Percentiles rank a stretch among this genome's conserved stretches.
Conservation (phyloP, 2,113 vertebrate genomes). For the Hemichromis elongatus region DNA sequence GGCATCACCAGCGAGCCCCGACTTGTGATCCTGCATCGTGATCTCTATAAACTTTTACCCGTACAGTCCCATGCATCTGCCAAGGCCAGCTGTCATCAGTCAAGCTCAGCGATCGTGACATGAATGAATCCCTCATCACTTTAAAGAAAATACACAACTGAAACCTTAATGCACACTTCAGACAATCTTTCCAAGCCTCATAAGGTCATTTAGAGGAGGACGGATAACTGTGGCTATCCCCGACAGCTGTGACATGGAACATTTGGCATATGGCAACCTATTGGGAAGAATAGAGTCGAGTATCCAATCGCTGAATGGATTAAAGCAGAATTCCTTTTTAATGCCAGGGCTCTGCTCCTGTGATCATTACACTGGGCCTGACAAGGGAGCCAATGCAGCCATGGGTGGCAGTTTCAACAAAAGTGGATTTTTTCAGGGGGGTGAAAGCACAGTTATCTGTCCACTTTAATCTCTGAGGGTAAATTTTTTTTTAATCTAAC, state of each 20-base stretch:
- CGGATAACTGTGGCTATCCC: not conserved
- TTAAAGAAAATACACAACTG: not conserved
- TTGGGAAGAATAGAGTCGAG: constrained; percentile 3
- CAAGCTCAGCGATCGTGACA: constrained; percentile 1
- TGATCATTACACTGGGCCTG: constrained; percentile 14
- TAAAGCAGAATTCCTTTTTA: constrained; percentile 50
- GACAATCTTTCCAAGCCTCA: constrained; percentile 2
- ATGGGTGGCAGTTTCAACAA: constrained; percentile 22
- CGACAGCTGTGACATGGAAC: constrained; percentile 58
- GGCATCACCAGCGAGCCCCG: not conserved
- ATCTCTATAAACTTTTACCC: not conserved
- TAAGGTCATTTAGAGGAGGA: constrained; percentile 33
- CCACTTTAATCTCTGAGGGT: not conserved
- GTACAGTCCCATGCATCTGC: not conserved
- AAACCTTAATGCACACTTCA: not conserved
- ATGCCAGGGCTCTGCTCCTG: constrained; percentile 48
- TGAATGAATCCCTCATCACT: not conserved
- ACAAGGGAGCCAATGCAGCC: not conserved
- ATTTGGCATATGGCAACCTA: constrained; percentile 34
- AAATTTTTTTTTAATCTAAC: not conserved
- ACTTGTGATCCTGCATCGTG: not conserved
- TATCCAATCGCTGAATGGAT: constrained; percentile 55
- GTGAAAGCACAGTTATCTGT: not conserved
- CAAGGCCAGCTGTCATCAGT: not conserved
- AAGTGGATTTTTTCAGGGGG: not conserved